Evolutionary conservation across 1,140 invertebrate species (phyloP).

Genomic region (Bombus polaris): DNA sequence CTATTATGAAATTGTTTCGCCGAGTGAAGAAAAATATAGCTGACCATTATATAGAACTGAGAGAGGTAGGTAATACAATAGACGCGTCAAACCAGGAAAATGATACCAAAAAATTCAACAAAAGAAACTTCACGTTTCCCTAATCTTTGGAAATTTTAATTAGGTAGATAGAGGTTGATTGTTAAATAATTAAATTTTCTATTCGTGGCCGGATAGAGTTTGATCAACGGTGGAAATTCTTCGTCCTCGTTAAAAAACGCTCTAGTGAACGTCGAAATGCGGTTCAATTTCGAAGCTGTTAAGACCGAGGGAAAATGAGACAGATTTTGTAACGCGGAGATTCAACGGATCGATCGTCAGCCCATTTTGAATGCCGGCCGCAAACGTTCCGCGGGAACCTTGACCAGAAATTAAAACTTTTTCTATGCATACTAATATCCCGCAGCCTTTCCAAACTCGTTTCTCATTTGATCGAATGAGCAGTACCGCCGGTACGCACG

Average conservation of each 20-base stretch:
- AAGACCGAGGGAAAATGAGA: neutral
- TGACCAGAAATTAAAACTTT: conserved; percentile 70
- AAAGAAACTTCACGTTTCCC: too few species aligned
- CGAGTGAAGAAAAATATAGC: neutral
- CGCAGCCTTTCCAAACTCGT: conserved; percentile 44
- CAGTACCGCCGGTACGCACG: neutral
- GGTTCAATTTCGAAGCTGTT: conserved; percentile 22
- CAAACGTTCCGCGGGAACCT: conserved; percentile 39
- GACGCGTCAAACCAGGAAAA: neutral
- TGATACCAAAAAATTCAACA: too few species aligned
- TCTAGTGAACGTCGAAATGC: neutral
- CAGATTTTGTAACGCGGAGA: conserved; percentile 12
- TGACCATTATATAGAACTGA: neutral
- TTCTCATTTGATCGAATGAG: conserved; percentile 49
- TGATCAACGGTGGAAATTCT: neutral
- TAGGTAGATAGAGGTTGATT: too few species aligned
- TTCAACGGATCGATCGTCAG: conserved; percentile 49
- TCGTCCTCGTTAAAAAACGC: neutral
- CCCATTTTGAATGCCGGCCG: conserved; percentile 37
- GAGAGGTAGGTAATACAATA: neutral
- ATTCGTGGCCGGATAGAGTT: too few species aligned
- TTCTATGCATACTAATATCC: conserved; percentile 67
- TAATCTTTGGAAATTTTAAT: too few species aligned
- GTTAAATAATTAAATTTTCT: too few species aligned
- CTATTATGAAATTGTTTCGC: conserved; percentile 1